A percentile compares a stretch with the other conserved stretches of the same genome.
Conservation (phyloP, 2,797 vertebrate species). For the Pangasius djambal region DNA sequence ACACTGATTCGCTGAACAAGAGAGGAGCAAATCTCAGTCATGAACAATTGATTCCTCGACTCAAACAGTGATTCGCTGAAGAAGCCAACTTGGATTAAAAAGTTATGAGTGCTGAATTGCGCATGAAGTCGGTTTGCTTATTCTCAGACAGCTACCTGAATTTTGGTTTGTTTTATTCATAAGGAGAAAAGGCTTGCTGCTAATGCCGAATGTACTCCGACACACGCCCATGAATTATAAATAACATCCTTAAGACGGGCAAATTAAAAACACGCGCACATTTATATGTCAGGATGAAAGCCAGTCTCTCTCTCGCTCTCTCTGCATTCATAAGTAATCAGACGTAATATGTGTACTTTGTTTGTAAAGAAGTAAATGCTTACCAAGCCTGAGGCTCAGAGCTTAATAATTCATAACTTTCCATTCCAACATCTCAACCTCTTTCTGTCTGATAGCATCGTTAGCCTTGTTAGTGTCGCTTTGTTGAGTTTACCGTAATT, state of each 20-base stretch:
- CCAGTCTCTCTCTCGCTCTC: neutral
- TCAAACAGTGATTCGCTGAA: neutral
- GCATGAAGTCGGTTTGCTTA: neutral
- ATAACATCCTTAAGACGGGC: slow-evolving; percentile 12
- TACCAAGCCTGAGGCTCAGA: neutral
- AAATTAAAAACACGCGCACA: slow-evolving; percentile 12
- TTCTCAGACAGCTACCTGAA: slow-evolving; percentile 3
- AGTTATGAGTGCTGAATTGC: neutral
- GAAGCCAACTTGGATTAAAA: neutral
- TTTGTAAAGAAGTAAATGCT: neutral
- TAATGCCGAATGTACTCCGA: slow-evolving; percentile 5
- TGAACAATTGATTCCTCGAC: too few relatives aligned
- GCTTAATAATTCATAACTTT: slow-evolving; percentile 17
- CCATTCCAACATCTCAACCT: slow-evolving; percentile 9
- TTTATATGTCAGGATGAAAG: slow-evolving; percentile 16
- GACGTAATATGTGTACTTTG: slow-evolving; percentile 7
- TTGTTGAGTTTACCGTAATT: neutral
- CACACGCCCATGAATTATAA: slow-evolving; percentile 32
- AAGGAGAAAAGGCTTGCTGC: slow-evolving; percentile 28
- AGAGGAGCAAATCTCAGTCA: neutral
- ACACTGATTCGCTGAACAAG: neutral
- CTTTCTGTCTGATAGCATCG: neutral
- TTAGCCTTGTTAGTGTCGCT: neutral
- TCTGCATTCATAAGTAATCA: slow-evolving; percentile 8
- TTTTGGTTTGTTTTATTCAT: slow-evolving; percentile 34